Evolutionary conservation across 2,888 invertebrate genomes (phyloP), one percentile per base, ranked within the genome.

Genomic region (Tetragonula carbonaria): DNA sequence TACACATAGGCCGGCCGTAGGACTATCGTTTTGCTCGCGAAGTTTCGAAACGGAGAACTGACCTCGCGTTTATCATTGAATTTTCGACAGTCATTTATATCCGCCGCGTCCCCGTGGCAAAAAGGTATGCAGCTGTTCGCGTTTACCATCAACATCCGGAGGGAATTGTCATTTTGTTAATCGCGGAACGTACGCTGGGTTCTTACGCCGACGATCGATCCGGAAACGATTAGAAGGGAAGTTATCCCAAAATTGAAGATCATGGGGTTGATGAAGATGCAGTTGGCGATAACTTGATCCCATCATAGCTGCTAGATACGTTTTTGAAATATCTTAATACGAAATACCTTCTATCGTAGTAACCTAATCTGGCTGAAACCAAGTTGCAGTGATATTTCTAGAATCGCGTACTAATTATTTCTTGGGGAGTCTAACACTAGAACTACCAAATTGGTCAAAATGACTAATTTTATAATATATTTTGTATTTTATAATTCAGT

Each of bases 41-140:
- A 88, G 84, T 88, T 88, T 63, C 78, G 74, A 78, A 45, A 84
- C 75, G 66, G 78, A 68, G 78, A 68, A 80, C 77, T 73, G 73
- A 67, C 78, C 80, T 16, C 71, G 62, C 85, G 80, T 85, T 86
- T 78, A 80, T 86, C 85, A 86, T 45, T 74, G 77, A 79, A 88
- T 88, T 88, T 88, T 88, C 86, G 87, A 38, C 82, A 70, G 85
- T 83, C 86, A 76, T 88, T 88, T 86, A 73, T 86, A 77, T 65
- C 38, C 59, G 1, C n/a, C 71, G 14, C 82, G 76, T 50, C 13
- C 59, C 33, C 70, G 23, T 50, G 74, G 33, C 73, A 74, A 83
- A 83, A 84, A 84, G 65, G 57, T 59, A 66, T 21, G 23, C 71
- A 21, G 55, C 59, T 33, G 75, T 45, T 62, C 18, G 82, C 45